Base-by-base conservation (phyloP, 2,797 vertebrate species). In the Sylvia borin region DNA sequence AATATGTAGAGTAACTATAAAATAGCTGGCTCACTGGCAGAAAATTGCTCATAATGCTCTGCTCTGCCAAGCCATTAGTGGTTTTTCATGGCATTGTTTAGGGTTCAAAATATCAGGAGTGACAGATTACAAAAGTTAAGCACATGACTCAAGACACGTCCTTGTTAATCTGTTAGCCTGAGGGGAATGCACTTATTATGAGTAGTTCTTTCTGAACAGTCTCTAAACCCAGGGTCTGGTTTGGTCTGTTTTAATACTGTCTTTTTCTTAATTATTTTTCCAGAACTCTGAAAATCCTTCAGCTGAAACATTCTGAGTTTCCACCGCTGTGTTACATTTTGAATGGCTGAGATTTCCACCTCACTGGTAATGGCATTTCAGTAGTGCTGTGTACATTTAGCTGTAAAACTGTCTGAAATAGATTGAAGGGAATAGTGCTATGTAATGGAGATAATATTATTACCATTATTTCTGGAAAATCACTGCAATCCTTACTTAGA, bases 391-490 rank as follows among this genome's bases (percentile, higher is more conserved):
- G 13, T 71, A 81, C 29, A 31, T 54, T 54, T 84, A 73, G 13
- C 50, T 88, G 21, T 58, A 92, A 85, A 94, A 88, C 22, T 42
- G 7, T 57, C 68, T 76, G 77, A 64, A 90, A 79, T 34, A 3
- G 40, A 42, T 25, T 71, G 32, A 55, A 62, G 26, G 70, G 42
- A 84, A 57, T 40, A 84, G 34, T 64, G 29, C 3, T 66, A 47
- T 26, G 64, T 53, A 85, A 76, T 15, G 45, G 21, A 73, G 24
- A 50, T 62, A 73, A 60, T 67, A 83, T 43, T 73, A 38, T 65
- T 71, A 57, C 21, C 14, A 76, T 82, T 92, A 74, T 86, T 91
- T 94, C 53, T 65, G 34, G n/a, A 86, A 90, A 87, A 86, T 40
- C 54, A 38, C 36, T 84, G n/a, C 11, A 70, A 47, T 78, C 18